Evolutionary conservation across 2,113 vertebrate species (phyloP).

Genomic region (Megalops atlanticus): DNA sequence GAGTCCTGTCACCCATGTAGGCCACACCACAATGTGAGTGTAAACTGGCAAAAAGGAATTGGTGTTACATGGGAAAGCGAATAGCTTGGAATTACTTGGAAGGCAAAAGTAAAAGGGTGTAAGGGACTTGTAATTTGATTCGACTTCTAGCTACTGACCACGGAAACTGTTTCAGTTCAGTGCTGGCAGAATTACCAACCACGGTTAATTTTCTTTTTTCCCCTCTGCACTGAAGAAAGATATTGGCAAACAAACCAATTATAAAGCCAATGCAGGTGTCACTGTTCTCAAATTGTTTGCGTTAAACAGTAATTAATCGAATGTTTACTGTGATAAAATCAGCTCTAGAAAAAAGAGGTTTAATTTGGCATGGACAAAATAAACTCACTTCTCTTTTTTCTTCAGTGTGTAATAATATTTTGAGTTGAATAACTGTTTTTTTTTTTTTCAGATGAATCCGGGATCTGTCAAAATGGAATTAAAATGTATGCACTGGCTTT

Average conservation of each 20-base stretch:
- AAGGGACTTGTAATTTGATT: conserved; percentile 42
- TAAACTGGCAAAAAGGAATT: background rate
- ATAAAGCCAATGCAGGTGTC: background rate
- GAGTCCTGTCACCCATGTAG: background rate
- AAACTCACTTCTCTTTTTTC: background rate
- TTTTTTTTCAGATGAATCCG: conserved; percentile 47
- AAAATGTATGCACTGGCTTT: conserved; percentile 52
- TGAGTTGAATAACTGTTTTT: conserved; percentile 39
- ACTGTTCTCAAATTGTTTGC: too few species aligned
- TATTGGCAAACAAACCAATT: background rate
- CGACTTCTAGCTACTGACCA: too few species aligned
- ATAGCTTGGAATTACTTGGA: conserved; percentile 36
- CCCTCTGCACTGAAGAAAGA: background rate
- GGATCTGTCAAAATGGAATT: conserved; percentile 63
- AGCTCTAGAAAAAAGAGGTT: too few species aligned
- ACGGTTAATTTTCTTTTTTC: background rate
- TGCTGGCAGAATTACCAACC: background rate
- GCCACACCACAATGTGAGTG: background rate
- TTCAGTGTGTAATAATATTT: conserved; percentile 25
- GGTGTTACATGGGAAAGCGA: conserved; percentile 27
- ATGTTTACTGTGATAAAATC: too few species aligned
- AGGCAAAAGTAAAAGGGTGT: conserved; percentile 49
- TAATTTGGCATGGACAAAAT: too few species aligned
- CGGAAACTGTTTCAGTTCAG: background rate
- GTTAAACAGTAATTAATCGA: too few species aligned